A percentile compares a stretch with the other conserved stretches of the same genome.
Evolutionary conservation across 2,113 vertebrate species (phyloP).

Genomic region (Protomyctophum bolini): DNA sequence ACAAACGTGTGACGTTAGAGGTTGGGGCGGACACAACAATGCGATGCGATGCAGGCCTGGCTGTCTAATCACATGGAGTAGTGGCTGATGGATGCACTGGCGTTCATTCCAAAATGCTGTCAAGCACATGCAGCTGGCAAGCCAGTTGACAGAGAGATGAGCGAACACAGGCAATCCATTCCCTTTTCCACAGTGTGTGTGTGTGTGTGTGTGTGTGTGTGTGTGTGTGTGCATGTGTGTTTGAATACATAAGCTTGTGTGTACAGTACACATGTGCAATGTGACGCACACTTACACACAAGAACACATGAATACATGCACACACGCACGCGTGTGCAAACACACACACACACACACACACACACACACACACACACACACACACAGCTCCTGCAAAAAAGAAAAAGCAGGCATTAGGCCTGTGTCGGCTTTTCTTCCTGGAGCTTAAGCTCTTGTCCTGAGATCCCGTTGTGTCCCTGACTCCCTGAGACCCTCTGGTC

Average conservation of each 20-base stretch:
- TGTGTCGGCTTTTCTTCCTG: slow-evolving; percentile 24
- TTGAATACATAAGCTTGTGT: not conserved
- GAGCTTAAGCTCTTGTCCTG: slow-evolving; percentile 24
- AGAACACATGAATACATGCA: not conserved
- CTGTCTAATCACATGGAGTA: slow-evolving; percentile 20
- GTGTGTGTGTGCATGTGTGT: too few species aligned
- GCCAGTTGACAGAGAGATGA: slow-evolving; percentile 16
- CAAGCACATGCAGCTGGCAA: slow-evolving; percentile 39
- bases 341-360: slow-evolving; percentile 22
- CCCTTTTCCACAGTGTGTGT: not conserved
- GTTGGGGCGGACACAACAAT: not conserved
- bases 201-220: too few species aligned
- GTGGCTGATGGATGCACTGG: slow-evolving; percentile 11
- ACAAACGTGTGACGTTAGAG: too few species aligned
- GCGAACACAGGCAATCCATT: not conserved
- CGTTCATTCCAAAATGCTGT: not conserved
- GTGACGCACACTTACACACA: slow-evolving; percentile 1
- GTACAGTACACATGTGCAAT: slow-evolving; percentile 1
- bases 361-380: slow-evolving; percentile 17
- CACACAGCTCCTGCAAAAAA: slow-evolving; percentile 18
- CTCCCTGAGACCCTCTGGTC: not conserved
- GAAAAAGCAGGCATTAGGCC: slow-evolving; percentile 25
- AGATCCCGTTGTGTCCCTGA: slow-evolving; percentile 28
- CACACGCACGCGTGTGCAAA: slow-evolving; percentile 1
- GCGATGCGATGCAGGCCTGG: not conserved